phyloP scores from a whole-genome alignment of 2,888 invertebrate species.

The Ditula angustiorana region DNA sequence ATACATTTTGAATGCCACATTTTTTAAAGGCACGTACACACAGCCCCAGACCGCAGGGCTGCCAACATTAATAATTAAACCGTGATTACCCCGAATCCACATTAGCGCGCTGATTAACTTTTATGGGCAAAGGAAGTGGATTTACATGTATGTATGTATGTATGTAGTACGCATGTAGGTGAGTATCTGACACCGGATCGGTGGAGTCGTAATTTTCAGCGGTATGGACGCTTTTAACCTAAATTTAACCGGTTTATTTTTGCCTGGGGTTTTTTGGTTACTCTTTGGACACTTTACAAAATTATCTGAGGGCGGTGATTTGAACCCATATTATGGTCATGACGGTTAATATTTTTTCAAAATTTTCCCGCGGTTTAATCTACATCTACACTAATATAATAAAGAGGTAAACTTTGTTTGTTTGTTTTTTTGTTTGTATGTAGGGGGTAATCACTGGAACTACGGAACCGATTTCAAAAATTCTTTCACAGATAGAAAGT shows the following conservation, averaged over 20 bases:
- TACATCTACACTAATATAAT: too few species aligned
- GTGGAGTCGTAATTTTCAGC: not conserved
- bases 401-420: too few species aligned
- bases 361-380: too few species aligned
- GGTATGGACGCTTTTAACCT: not conserved
- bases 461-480: too few species aligned
- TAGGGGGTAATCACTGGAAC: too few species aligned
- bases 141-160: slow-evolving; percentile 11
- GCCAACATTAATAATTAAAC: slow-evolving; percentile 25
- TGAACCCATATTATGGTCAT: too few species aligned
- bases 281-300: too few species aligned
- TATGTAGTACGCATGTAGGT: slow-evolving; percentile 3
- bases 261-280: not conserved
- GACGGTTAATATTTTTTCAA: too few species aligned
- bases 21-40: not conserved
- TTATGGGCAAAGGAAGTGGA: slow-evolving; percentile 11
- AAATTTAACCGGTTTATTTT: too few species aligned
- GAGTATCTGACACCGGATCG: not conserved
- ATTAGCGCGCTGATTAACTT: slow-evolving; percentile 28
- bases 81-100: slow-evolving; percentile 18
- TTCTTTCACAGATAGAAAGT: too few species aligned
- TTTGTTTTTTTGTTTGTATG: too few species aligned
- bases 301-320: too few species aligned
- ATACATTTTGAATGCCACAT: not conserved
- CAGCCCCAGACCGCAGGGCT: not conserved